Conservation (phyloP, 2,888 invertebrate genomes). For the Meiosimyza decipiens region DNA sequence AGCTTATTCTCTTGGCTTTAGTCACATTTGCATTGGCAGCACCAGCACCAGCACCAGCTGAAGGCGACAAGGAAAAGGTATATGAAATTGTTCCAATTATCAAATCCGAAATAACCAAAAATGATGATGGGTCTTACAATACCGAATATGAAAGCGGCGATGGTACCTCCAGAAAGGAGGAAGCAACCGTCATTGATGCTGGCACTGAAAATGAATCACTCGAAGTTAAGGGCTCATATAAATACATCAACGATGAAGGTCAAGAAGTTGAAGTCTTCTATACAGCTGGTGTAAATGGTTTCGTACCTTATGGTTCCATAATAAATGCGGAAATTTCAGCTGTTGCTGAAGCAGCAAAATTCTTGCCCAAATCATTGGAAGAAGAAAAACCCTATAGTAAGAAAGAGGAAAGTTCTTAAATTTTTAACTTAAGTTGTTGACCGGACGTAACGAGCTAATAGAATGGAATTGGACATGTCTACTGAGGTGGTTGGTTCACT, state of each 20-base stretch:
- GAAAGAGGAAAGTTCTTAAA: not conserved
- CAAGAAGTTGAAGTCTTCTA: conserved; percentile 61
- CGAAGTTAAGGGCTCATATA: conserved; percentile 61
- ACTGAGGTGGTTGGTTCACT: too few relatives aligned
- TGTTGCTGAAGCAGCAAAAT: conserved; percentile 59
- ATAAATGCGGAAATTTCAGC: conserved; percentile 60
- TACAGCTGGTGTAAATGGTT: conserved; percentile 64
- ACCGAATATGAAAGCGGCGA: conserved; percentile 51
- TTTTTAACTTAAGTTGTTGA: too few relatives aligned
- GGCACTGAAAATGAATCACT: conserved; percentile 56
- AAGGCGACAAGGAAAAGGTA: conserved; percentile 34
- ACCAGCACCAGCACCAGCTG: conserved; percentile 40
- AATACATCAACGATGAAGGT: conserved; percentile 58
- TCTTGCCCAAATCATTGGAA: conserved; percentile 51
- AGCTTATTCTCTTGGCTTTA: conserved; percentile 45
- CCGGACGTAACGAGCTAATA: too few relatives aligned
- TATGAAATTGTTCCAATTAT: conserved; percentile 53
- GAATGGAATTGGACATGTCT: too few relatives aligned
- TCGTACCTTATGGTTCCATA: conserved; percentile 59
- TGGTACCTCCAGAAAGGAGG: conserved; percentile 58
- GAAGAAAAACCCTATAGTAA: conserved; percentile 34
- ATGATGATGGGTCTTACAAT: conserved; percentile 57
- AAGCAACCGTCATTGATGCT: conserved; percentile 49
- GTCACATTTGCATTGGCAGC: conserved; percentile 44
- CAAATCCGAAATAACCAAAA: conserved; percentile 52